phyloP scores from a whole-genome alignment of 2,888 invertebrate genomes.

The Neoitamus cyanurus region DNA sequence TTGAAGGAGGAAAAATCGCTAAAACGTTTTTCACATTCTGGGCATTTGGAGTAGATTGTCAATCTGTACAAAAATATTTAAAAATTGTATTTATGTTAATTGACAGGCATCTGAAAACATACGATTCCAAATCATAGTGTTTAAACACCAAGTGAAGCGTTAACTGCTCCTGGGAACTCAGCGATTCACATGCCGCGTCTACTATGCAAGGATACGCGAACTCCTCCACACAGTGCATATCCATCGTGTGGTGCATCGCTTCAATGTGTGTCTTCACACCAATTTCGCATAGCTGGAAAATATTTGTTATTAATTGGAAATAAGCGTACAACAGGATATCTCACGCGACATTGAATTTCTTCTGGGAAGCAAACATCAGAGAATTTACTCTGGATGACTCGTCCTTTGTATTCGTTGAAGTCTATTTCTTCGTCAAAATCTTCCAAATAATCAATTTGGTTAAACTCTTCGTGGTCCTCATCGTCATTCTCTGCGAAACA shows the following conservation, averaged over 20 bases:
- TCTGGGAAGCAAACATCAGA: conserved; percentile 50
- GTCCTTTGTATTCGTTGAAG: conserved; percentile 43
- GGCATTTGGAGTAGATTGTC: conserved; percentile 54
- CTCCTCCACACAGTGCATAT: conserved; percentile 45
- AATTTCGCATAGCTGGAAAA: conserved; percentile 50
- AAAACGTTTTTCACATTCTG: conserved; percentile 60
- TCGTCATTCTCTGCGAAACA: background rate
- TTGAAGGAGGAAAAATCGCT: conserved; percentile 60
- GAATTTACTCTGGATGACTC: conserved; percentile 47
- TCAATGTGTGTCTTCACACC: conserved; percentile 47
- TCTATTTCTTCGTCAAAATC: conserved; percentile 44
- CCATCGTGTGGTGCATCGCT: conserved; percentile 48
- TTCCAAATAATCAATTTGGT: conserved; percentile 47
- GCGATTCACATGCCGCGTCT: conserved; percentile 53
- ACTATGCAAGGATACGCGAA: conserved; percentile 57
- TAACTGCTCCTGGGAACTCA: conserved; percentile 54
- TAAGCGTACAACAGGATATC: background rate
- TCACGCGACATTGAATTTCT: conserved; percentile 52
- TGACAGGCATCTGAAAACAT: background rate
- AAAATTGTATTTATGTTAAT: background rate
- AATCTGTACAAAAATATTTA: conserved; percentile 24
- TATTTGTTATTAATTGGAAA: background rate
- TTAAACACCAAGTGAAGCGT: conserved; percentile 61
- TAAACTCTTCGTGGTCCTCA: conserved; percentile 8
- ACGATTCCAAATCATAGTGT: conserved; percentile 58